Evolutionary conservation across 2,113 vertebrate species (phyloP).

Genomic region (Corydoras maculifer): DNA sequence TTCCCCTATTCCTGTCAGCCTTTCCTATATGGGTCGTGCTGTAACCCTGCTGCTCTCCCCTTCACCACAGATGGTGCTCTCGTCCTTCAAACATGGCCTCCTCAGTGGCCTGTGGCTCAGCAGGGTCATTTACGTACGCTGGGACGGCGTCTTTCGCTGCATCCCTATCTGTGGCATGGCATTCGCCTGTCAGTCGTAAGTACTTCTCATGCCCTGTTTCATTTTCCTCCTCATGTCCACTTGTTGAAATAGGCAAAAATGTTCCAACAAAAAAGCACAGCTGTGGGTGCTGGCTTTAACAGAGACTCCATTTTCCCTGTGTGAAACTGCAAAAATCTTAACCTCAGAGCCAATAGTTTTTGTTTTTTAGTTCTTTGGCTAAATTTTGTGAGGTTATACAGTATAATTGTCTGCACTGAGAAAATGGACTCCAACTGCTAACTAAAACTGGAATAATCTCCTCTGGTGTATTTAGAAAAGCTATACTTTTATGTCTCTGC

Average conservation of each 20-base stretch:
- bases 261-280: too few relatives aligned
- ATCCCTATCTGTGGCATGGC: slow-evolving; percentile 99
- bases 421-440: too few relatives aligned
- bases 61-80: slow-evolving; percentile 81
- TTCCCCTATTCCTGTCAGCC: slow-evolving; percentile 21
- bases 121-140: slow-evolving; percentile 78
- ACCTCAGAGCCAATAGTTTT: background rate
- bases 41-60: slow-evolving; percentile 50
- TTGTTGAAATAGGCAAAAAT: background rate
- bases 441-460: background rate
- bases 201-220: slow-evolving; percentile 48
- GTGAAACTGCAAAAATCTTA: slow-evolving; percentile 9
- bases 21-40: slow-evolving; percentile 30
- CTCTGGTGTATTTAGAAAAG: background rate
- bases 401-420: too few relatives aligned
- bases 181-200: slow-evolving; percentile 98
- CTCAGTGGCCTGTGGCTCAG: slow-evolving; percentile 84
- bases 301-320: slow-evolving; percentile 29
- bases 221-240: slow-evolving; percentile 27
- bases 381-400: too few relatives aligned
- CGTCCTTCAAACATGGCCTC: slow-evolving; percentile 90
- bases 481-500: too few relatives aligned
- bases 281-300: background rate
- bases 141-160: slow-evolving; percentile 96
- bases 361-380: background rate